A percentile compares a stretch with the other conserved stretches of the same genome.
phyloP scores from a whole-genome alignment of 2,888 invertebrate species.

The Drosophila colorata region DNA sequence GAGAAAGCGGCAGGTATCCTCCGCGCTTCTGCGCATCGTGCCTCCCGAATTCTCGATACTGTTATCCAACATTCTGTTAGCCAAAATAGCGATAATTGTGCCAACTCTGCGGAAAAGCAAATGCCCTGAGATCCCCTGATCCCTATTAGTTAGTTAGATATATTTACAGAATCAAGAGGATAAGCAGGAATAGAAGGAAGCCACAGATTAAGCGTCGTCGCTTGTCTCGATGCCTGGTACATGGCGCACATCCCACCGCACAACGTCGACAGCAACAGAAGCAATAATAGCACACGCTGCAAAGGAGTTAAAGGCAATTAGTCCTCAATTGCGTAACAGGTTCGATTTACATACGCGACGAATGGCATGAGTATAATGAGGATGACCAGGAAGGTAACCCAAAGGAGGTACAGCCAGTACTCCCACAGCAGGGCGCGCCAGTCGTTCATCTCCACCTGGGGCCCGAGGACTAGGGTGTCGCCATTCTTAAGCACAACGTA shows the following conservation, averaged over 20 bases:
- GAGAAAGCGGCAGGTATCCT: constrained; percentile 90
- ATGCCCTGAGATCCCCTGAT: background rate
- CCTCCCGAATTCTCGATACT: constrained; percentile 88
- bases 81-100: constrained; percentile 95
- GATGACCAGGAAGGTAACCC: constrained; percentile 87
- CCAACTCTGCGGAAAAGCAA: constrained; percentile 89
- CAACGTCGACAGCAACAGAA: constrained; percentile 96
- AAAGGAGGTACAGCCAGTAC: constrained; percentile 87
- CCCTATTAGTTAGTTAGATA: background rate
- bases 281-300: constrained; percentile 85
- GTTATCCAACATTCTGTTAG: constrained; percentile 92
- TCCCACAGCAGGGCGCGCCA: constrained; percentile 86
- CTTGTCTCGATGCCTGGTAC: constrained; percentile 91
- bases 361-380: constrained; percentile 91
- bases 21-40: constrained; percentile 87
- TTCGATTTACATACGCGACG: constrained; percentile 87
- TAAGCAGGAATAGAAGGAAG: constrained; percentile 90
- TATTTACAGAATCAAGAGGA: constrained; percentile 91
- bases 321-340: background rate
- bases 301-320: constrained; percentile 3
- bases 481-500: constrained; percentile 75
- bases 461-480: constrained; percentile 66
- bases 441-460: constrained; percentile 82
- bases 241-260: constrained; percentile 88
- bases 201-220: constrained; percentile 91